A percentile compares a stretch with the other conserved stretches of the same genome.
Conservation (phyloP, 2,113 vertebrate species). For the Hystrix cristata region DNA sequence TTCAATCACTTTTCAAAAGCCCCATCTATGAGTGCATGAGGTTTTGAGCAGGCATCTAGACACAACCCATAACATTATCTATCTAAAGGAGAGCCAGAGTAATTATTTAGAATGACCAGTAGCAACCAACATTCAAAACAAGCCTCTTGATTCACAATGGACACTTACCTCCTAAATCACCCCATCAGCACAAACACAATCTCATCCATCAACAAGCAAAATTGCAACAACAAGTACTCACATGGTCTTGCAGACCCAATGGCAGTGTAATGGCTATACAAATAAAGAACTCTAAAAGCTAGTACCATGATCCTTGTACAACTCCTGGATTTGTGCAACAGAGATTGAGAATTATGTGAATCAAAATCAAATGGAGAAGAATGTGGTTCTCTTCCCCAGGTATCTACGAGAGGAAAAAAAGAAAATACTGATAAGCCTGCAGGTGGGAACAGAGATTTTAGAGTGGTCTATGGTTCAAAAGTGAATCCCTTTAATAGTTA, state of each 20-base stretch:
- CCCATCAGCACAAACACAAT: slow-evolving; percentile 24
- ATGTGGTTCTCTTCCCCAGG: not conserved
- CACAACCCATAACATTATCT: not conserved
- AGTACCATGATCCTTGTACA: not conserved
- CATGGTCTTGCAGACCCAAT: not conserved
- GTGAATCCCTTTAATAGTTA: not conserved
- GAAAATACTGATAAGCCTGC: not conserved
- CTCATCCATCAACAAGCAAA: not conserved
- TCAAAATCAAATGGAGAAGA: slow-evolving; percentile 43
- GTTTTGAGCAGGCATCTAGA: not conserved
- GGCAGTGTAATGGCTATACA: not conserved
- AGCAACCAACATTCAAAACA: slow-evolving; percentile 10
- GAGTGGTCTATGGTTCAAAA: not conserved
- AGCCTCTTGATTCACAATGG: not conserved
- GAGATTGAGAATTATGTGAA: slow-evolving; percentile 21
- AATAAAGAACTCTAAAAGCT: not conserved
- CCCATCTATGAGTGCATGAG: not conserved
- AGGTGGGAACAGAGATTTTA: not conserved
- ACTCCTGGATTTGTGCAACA: slow-evolving; percentile 4
- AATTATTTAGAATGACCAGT: not conserved
- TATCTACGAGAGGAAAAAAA: not conserved
- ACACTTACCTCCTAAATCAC: not conserved
- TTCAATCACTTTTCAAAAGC: not conserved
- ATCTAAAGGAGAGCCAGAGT: not conserved
- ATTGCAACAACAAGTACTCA: not conserved